phyloP scores from a whole-genome alignment of 2,113 vertebrate species.

The Oncorhynchus keta region DNA sequence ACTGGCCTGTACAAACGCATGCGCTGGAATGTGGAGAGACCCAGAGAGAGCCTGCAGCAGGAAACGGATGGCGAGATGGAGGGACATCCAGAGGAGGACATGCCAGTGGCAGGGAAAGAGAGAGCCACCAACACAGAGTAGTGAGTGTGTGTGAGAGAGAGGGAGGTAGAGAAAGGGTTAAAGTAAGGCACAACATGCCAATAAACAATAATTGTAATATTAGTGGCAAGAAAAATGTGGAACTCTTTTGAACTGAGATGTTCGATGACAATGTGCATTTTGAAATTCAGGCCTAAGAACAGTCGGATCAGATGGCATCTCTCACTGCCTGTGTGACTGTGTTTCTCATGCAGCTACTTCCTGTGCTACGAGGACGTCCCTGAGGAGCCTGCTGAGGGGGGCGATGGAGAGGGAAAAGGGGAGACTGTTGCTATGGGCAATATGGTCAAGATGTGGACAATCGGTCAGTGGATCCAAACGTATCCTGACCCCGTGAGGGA shows the following conservation, averaged over 20 bases:
- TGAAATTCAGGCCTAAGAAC: too few species aligned
- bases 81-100: neutral
- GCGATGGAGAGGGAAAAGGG: neutral
- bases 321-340: too few species aligned
- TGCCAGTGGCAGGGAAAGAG: constrained; percentile 8
- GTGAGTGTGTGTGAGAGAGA: constrained; percentile 68
- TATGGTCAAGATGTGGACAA: constrained; percentile 75
- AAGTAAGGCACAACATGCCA: too few species aligned
- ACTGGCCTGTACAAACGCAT: constrained; percentile 79
- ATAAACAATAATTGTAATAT: too few species aligned
- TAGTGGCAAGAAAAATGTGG: too few species aligned
- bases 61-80: neutral
- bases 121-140: constrained; percentile 62
- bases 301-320: too few species aligned
- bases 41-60: constrained; percentile 1
- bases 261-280: too few species aligned
- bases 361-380: constrained; percentile 74
- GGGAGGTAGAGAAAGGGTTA: neutral
- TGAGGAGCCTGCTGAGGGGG: constrained; percentile 33
- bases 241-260: too few species aligned
- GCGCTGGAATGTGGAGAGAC: constrained; percentile 82
- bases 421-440: neutral
- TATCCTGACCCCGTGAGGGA: constrained; percentile 67
- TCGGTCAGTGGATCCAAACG: constrained; percentile 80
- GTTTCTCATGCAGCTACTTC: constrained; percentile 72